phyloP scores from a whole-genome alignment of 2,797 vertebrate species.

The Thalassophryne amazonica region DNA sequence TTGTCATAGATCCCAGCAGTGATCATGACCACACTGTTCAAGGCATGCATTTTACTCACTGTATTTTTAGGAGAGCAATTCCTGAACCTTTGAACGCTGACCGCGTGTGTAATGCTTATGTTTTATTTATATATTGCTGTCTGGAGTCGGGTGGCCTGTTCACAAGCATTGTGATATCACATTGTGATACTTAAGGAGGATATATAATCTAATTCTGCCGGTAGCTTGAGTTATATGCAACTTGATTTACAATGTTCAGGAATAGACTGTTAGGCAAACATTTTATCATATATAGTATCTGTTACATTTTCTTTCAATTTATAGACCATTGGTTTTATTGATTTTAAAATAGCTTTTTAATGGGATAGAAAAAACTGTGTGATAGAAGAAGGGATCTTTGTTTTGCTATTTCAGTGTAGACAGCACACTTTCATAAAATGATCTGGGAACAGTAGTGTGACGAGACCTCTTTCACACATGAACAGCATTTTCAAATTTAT shows the following conservation, averaged over 20 bases:
- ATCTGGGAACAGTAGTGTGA: conserved; percentile 12
- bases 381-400: neutral
- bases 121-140: conserved; percentile 61
- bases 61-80: conserved; percentile 34
- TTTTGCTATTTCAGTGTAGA: neutral
- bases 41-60: conserved; percentile 7
- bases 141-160: conserved; percentile 36
- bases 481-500: conserved; percentile 37
- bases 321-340: neutral
- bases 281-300: neutral
- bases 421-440: conserved; percentile 6
- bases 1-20: neutral
- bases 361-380: too few species aligned
- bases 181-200: too few species aligned
- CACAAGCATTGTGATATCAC: conserved; percentile 41
- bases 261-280: neutral
- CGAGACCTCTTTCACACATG: conserved; percentile 22
- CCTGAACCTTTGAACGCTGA: conserved; percentile 18
- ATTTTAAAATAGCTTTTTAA: too few species aligned
- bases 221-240: conserved; percentile 16
- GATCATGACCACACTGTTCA: conserved; percentile 3
- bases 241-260: conserved; percentile 6
- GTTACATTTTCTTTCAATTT: neutral
- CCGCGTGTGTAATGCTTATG: conserved; percentile 43
- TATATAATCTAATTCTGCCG: conserved; percentile 46